A percentile compares a stretch with the other conserved stretches of the same genome.
Conservation (phyloP, 1,140 invertebrate species). For the Drosophila kurseongensis region DNA sequence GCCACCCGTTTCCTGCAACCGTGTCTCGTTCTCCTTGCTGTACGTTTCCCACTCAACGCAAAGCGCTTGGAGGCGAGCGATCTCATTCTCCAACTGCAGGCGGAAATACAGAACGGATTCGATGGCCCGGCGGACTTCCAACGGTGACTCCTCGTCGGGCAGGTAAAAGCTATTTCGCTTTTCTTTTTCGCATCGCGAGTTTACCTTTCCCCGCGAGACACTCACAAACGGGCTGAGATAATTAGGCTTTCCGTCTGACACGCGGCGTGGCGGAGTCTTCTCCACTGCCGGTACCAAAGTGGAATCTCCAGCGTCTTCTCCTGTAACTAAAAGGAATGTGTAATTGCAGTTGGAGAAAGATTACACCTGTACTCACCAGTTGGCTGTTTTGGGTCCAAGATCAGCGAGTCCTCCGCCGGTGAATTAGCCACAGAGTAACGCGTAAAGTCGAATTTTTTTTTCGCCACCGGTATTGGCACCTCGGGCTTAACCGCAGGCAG, state of each 20-base stretch:
- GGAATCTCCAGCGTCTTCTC: background rate
- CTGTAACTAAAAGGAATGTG: background rate
- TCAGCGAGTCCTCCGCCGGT: slow-evolving; percentile 16
- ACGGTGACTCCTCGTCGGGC: slow-evolving; percentile 20
- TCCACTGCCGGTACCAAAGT: slow-evolving; percentile 5
- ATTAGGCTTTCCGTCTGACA: slow-evolving; percentile 29
- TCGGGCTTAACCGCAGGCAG: slow-evolving; percentile 3
- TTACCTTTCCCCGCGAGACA: slow-evolving; percentile 85
- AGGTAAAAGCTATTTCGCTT: slow-evolving; percentile 80
- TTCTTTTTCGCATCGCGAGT: slow-evolving; percentile 84
- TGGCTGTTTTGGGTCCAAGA: slow-evolving; percentile 14
- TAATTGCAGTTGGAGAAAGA: background rate
- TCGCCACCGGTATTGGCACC: background rate
- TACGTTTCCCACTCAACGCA: slow-evolving; percentile 85
- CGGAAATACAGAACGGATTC: slow-evolving; percentile 86
- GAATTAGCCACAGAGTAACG: slow-evolving; percentile 46
- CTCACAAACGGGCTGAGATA: slow-evolving; percentile 83
- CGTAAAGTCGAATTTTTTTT: slow-evolving; percentile 57
- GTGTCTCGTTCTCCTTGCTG: slow-evolving; percentile 49
- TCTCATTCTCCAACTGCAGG: slow-evolving; percentile 85
- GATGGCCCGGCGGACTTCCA: slow-evolving; percentile 81
- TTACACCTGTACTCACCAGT: slow-evolving; percentile 2
- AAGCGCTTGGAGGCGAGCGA: slow-evolving; percentile 81
- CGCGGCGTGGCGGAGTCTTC: slow-evolving; percentile 31
- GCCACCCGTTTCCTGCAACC: slow-evolving; percentile 59